Evolutionary conservation across 2,113 vertebrate species (phyloP).

Genomic region (Pionites leucogaster): DNA sequence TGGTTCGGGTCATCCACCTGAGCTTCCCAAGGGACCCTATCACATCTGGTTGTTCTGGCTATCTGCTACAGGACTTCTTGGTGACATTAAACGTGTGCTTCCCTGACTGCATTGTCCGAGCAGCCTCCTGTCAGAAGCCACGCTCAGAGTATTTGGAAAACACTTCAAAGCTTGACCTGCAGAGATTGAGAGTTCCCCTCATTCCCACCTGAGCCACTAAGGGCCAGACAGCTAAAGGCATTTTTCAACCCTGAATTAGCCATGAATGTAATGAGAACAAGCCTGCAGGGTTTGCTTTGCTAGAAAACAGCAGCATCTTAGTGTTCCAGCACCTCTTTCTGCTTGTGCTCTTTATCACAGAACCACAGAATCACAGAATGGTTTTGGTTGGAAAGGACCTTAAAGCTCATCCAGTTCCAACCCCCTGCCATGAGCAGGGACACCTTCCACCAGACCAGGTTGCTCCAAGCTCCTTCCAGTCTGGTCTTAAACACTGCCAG

Average conservation of each 20-base stretch:
- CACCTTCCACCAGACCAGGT: accelerated
- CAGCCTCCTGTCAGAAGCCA: not conserved
- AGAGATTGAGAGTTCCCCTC: not conserved
- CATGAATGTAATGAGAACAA: not conserved
- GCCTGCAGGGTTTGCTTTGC: not conserved
- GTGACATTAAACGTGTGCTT: not conserved
- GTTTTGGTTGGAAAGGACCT: not conserved
- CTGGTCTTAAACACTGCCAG: too few species aligned
- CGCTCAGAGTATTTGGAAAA: not conserved
- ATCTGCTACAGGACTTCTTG: not conserved
- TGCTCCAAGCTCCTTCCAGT: too few species aligned
- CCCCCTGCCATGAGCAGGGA: not conserved
- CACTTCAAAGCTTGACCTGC: not conserved
- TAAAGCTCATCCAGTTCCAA: not conserved
- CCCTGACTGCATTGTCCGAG: not conserved
- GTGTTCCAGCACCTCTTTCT: not conserved
- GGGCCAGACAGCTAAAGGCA: not conserved
- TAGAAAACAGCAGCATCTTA: not conserved
- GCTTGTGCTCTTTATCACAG: not conserved
- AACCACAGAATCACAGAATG: not conserved
- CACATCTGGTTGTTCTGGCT: not conserved
- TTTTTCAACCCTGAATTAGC: not conserved
- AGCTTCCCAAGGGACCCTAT: not conserved
- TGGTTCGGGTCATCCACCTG: not conserved
- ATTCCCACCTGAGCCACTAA: not conserved